Evolutionary conservation across 2,888 invertebrate species (phyloP).

Genomic region (Eucera pruinosa): DNA sequence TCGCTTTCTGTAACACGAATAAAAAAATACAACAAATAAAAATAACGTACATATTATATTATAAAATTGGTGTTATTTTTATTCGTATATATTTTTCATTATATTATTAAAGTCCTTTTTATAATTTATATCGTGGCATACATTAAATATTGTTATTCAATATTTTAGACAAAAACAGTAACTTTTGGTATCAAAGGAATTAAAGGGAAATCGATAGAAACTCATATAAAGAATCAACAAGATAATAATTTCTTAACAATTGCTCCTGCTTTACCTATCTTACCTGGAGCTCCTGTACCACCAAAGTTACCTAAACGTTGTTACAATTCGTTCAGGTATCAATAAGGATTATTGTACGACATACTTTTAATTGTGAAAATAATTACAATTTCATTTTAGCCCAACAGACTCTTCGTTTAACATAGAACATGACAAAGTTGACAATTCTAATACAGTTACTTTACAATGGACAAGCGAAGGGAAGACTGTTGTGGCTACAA

Average conservation of each 20-base stretch:
- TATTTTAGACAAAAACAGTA: conserved; percentile 75
- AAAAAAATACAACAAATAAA: background rate
- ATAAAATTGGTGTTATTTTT: background rate
- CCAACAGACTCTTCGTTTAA: conserved; percentile 73
- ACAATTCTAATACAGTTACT: conserved; percentile 78
- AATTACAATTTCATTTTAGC: conserved; percentile 44
- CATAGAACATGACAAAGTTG: conserved; percentile 78
- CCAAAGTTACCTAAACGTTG: conserved; percentile 79
- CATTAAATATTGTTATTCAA: conserved; percentile 2
- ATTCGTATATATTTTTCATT: background rate
- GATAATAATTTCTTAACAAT: conserved; percentile 80
- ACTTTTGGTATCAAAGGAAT: conserved; percentile 75
- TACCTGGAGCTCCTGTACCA: conserved; percentile 79
- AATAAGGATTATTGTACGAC: background rate
- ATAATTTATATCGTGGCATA: background rate
- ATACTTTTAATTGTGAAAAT: conserved; percentile 8
- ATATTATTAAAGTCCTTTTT: background rate
- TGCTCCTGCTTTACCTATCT: conserved; percentile 81
- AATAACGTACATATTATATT: background rate
- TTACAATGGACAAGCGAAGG: conserved; percentile 87
- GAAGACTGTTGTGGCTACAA: conserved; percentile 89
- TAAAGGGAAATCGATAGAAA: conserved; percentile 74
- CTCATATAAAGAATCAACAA: conserved; percentile 35
- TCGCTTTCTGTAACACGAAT: background rate
- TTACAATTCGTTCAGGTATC: conserved; percentile 79